Evolutionary conservation across 2,888 invertebrate species (phyloP).

Genomic region (Coleophora flavipennella): DNA sequence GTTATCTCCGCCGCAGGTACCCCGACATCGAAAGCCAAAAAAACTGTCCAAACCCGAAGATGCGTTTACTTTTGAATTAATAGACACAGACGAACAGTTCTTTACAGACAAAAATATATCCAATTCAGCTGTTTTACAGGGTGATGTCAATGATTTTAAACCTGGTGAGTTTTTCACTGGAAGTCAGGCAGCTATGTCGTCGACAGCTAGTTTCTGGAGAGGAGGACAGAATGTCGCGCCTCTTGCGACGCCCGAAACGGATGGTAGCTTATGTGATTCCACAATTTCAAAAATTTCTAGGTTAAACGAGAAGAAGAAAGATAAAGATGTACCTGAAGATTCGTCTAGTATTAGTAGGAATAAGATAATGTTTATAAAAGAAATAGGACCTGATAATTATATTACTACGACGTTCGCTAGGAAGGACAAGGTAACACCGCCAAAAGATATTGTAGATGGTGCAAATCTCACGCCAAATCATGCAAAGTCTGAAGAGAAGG

Average conservation of each 20-base stretch:
- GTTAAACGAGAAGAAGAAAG: constrained; percentile 43
- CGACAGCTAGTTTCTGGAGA: constrained; percentile 54
- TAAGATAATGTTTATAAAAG: constrained; percentile 74
- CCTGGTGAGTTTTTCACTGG: constrained; percentile 67
- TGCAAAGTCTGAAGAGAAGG: constrained; percentile 62
- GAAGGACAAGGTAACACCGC: constrained; percentile 44
- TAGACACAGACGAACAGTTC: constrained; percentile 84
- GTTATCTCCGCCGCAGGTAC: constrained; percentile 78
- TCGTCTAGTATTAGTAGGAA: constrained; percentile 59
- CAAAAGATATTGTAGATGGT: constrained; percentile 40
- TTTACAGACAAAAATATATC: constrained; percentile 64
- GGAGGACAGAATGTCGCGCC: constrained; percentile 67
- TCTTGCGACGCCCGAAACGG: constrained; percentile 75
- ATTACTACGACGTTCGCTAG: constrained; percentile 77
- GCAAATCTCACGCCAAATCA: constrained; percentile 50
- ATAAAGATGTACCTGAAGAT: constrained; percentile 53
- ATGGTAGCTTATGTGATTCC: constrained; percentile 73
- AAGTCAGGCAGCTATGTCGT: constrained; percentile 48
- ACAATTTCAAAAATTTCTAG: constrained; percentile 66
- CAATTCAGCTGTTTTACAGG: constrained; percentile 53
- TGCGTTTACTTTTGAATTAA: constrained; percentile 86
- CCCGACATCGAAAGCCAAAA: constrained; percentile 78
- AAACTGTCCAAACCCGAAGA: constrained; percentile 78
- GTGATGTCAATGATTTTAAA: constrained; percentile 56
- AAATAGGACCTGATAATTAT: constrained; percentile 82